Evolutionary conservation across 2,113 vertebrate species (phyloP).

Genomic region (Solenodon paradoxus): DNA sequence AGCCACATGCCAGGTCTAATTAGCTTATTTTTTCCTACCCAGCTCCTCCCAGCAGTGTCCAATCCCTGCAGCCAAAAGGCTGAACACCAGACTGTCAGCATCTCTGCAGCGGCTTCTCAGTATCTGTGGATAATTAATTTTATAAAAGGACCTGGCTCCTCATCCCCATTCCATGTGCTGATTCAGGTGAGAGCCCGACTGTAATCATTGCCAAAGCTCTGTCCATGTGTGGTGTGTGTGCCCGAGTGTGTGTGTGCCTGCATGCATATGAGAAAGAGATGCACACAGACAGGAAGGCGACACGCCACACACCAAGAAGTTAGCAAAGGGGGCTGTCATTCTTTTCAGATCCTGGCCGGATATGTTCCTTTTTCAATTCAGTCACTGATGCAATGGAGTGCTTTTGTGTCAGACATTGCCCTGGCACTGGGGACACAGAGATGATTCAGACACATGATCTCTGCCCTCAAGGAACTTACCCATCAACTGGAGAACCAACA

Average conservation of each 20-base stretch:
- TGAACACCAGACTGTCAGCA: constrained; percentile 41
- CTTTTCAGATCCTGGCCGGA: not conserved
- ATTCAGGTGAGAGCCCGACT: constrained; percentile 55
- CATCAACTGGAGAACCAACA: not conserved
- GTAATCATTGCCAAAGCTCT: not conserved
- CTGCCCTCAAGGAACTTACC: not conserved
- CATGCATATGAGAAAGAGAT: too few species aligned
- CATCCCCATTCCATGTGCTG: constrained; percentile 14
- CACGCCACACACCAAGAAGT: not conserved
- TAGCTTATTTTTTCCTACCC: constrained; percentile 53
- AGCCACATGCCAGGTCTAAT: constrained; percentile 25
- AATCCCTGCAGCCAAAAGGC: constrained; percentile 59
- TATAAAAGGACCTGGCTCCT: constrained; percentile 58
- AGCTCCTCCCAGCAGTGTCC: constrained; percentile 50
- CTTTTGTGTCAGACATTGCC: not conserved
- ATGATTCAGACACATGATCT: not conserved
- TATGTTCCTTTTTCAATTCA: not conserved
- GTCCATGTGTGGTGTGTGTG: not conserved
- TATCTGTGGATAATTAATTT: constrained; percentile 63
- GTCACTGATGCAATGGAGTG: not conserved
- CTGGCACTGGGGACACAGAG: not conserved
- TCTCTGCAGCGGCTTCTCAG: constrained; percentile 36
- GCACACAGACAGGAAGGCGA: not conserved
- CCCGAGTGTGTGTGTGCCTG: not conserved
- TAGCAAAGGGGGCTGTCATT: not conserved